Base-by-base conservation (phyloP, 1,140 invertebrate species). In the Helicoverpa armigera region DNA sequence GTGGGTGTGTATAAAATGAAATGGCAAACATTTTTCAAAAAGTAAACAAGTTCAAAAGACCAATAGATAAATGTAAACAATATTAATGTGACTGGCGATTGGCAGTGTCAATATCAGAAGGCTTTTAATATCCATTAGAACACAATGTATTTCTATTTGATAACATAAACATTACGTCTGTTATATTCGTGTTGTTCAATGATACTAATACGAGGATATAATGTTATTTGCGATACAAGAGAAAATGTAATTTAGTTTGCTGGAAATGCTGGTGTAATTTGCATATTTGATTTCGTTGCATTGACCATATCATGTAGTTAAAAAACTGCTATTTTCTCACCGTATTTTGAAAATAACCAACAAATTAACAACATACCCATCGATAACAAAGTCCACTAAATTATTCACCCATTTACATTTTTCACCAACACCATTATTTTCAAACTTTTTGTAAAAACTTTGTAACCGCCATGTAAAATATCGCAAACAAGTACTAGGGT, bases 401-500 rank as follows among this genome's bases (percentile, higher is more conserved):
- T 72, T 54, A 54, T 54, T 72, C 69, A 53, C 51, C 23, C 12
- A n/a, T 72, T 31, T n/a, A 54, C 12, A 29, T 72, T 0, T 18
- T 54, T 72, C n/a, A 10, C 18, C 0, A 18, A 72, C 51, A 72
- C 43, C 65, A 69, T 69, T 43, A 50, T 31, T 70, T 14, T 53
- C 23, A 10, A 12, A 13, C n/a, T 31, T 29, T 31, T 23, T 11
- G 11, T n/a, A 18, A 31, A 10, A 72, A 53, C 23, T 29, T 72
- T 72, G 69, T 72, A 18, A 54, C 18, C 29, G 12, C 18, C 13
- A 5, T n/a, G 23, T 72, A 31, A 58, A 73, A 56, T 58, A 54
- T 58, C 31, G 70, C 58, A 56, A 56, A 10, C 14, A 76, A 51
- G 43, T 81, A 83, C 82, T 53, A 86, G 82, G 82, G 54, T 43